These are phyloP conservation scores for Montipora capricornis DNA, from an alignment of 64 coral and sea anemone species.

Conservation along the genomic window DNA sequence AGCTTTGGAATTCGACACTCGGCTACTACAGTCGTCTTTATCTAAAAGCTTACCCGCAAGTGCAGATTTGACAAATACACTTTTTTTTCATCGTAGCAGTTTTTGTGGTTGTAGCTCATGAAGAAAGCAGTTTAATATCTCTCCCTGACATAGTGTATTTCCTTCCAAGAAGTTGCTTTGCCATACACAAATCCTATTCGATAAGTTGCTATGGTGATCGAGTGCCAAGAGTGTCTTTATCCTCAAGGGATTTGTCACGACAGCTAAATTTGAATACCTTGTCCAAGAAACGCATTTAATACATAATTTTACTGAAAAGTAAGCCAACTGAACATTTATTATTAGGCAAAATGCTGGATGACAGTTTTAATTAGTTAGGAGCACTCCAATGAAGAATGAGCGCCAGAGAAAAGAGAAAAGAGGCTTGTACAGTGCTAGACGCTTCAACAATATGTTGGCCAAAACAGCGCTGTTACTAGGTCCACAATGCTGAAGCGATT, in stretches of 20 bases:
- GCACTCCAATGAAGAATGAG: too few species aligned
- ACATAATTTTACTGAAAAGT: too few species aligned
- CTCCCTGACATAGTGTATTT: neutral
- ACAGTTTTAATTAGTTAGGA: too few species aligned
- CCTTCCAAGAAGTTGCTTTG: neutral
- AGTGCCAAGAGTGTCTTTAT: neutral
- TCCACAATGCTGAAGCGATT: too few species aligned
- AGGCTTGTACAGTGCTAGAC: too few species aligned
- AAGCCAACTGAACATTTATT: too few species aligned
- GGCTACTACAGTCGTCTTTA: neutral
- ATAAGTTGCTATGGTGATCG: conserved; percentile 26
- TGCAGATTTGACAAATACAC: conserved; percentile 97
- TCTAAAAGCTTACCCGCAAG: conserved; percentile 89
- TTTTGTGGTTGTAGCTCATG: neutral
- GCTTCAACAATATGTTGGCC: too few species aligned
- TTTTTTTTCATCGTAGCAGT: conserved; percentile 74
- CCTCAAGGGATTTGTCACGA: conserved; percentile 33
- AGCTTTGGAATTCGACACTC: conserved; percentile 31
- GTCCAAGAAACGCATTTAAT: too few species aligned
- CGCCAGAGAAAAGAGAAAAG: too few species aligned
- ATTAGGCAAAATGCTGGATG: too few species aligned
- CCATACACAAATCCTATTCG: neutral
- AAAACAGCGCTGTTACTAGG: too few species aligned
- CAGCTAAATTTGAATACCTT: neutral
- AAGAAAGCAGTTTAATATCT: neutral